Evolutionary conservation across 2,888 invertebrate genomes (phyloP).

Genomic region (Tetragnatha montana): DNA sequence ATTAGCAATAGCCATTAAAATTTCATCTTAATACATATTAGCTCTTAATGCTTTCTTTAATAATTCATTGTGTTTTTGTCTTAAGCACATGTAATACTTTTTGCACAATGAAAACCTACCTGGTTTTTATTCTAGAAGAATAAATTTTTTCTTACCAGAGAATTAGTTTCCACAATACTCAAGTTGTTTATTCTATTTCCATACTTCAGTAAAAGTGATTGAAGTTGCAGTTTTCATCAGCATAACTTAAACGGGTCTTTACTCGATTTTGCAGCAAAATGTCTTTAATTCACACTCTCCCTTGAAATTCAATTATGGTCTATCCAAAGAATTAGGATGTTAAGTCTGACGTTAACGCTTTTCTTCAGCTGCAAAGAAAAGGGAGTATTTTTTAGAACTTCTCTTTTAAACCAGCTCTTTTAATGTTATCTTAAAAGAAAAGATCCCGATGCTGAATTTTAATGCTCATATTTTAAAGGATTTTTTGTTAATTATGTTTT

Average conservation of each 20-base stretch:
- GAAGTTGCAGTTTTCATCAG: conserved; percentile 42
- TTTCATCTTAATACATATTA: conserved; percentile 17
- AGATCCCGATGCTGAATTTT: conserved; percentile 38
- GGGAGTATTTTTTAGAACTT: background rate
- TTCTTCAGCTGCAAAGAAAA: conserved; percentile 1
- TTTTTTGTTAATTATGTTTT: conserved; percentile 32
- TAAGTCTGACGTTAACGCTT: conserved; percentile 16
- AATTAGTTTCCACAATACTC: conserved; percentile 7
- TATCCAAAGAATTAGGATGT: conserved; percentile 44
- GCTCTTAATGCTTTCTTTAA: conserved; percentile 1
- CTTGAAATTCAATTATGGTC: conserved; percentile 46
- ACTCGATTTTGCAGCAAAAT: conserved; percentile 36
- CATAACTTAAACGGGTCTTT: conserved; percentile 41
- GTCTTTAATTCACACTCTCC: conserved; percentile 50
- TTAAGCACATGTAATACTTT: background rate
- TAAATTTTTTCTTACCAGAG: background rate
- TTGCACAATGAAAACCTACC: background rate
- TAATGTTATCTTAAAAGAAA: conserved; percentile 51
- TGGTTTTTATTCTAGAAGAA: conserved; percentile 1
- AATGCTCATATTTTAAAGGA: conserved; percentile 25
- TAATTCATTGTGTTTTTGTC: background rate
- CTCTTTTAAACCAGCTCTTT: conserved; percentile 23
- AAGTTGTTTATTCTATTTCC: conserved; percentile 35
- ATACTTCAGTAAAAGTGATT: conserved; percentile 24
- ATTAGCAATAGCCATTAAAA: background rate